Conservation (phyloP, 2,797 vertebrate genomes). For the Rousettus madagascariensis region DNA sequence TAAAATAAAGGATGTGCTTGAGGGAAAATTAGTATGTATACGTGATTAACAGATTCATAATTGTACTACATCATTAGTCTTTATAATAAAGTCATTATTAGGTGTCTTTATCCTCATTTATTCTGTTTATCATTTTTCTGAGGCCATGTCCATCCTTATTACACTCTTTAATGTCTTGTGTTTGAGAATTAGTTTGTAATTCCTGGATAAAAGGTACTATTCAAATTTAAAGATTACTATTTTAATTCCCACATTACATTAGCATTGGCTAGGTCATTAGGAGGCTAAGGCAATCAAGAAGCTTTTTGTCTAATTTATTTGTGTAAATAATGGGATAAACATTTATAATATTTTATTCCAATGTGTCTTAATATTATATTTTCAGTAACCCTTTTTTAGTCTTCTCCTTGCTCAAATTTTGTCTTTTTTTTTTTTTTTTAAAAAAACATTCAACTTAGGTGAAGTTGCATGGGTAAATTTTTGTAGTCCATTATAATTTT, state of each 20-base stretch:
- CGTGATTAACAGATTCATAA: slow-evolving; percentile 79
- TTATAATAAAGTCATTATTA: slow-evolving; percentile 82
- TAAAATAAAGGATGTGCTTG: slow-evolving; percentile 64
- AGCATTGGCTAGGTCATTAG: slow-evolving; percentile 45
- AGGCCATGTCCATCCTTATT: slow-evolving; percentile 73
- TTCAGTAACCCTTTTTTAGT: slow-evolving; percentile 18
- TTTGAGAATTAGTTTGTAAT: slow-evolving; percentile 56
- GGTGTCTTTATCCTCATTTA: slow-evolving; percentile 77
- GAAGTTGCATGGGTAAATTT: not conserved
- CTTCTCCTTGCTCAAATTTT: slow-evolving; percentile 19
- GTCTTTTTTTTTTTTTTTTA: not conserved
- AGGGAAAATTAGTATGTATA: slow-evolving; percentile 64
- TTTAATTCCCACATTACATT: slow-evolving; percentile 61
- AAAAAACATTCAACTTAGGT: not conserved
- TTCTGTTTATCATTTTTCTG: slow-evolving; percentile 78
- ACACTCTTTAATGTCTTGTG: slow-evolving; percentile 53
- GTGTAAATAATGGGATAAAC: slow-evolving; percentile 25
- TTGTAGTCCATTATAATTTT: not conserved
- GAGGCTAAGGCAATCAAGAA: slow-evolving; percentile 58
- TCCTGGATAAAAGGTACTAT: slow-evolving; percentile 42
- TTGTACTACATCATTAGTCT: slow-evolving; percentile 77
- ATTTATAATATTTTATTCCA: slow-evolving; percentile 32
- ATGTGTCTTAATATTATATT: slow-evolving; percentile 29
- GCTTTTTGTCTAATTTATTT: slow-evolving; percentile 59
- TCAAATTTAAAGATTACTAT: slow-evolving; percentile 37